Evolutionary conservation across 2,113 vertebrate species (phyloP), one percentile per base, ranked within the genome.

Genomic region (Noctilio leporinus): DNA sequence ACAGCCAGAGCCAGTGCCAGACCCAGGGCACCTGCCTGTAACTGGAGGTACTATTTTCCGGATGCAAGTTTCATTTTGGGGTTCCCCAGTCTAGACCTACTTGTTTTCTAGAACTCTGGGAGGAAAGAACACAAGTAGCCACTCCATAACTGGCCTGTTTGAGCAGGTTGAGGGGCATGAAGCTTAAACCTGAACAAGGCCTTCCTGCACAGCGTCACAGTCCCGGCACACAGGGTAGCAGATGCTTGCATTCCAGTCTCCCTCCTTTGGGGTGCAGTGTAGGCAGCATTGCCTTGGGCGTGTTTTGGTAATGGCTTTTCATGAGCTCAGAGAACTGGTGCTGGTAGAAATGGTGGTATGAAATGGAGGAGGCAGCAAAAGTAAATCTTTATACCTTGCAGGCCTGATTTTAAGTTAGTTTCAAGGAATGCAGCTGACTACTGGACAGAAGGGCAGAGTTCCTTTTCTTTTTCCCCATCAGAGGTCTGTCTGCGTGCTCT

Each of bases 321-420:
- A 26, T 62, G 45, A 49, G 17, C 89, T 17, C 43, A 55, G 24
- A 64, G 35, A 57, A 20, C 43, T n/a, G 16, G 4, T 38, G n/a
- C 70, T 55, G 40, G 20, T 77, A 53, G 76, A 64, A 59, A 45
- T 43, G 45, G 10, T 10, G 17, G 24, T 76, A 22, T 51, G 19
- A 89, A 78, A 7, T 40, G 7, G 53, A 65, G 19, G 3, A 72
- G 12, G n/a, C 10, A 1, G 30, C 33, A 22, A 43, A n/a, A 35
- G 12, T 53, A 67, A 45, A 38, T 12, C 16, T 47, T 11, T 8
- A 0, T 4, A 5, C 26, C 22, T 14, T 3, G 9, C 7, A 6
- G 47, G 40, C 49, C 57, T n/a, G 24, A 16, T 10, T 47, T 33
- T 26, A 30, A 26, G 51, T 30, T 26, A 3, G 43, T 45, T 26